phyloP scores from a whole-genome alignment of 2,888 invertebrate genomes.

The Megastigmus dorsalis region DNA sequence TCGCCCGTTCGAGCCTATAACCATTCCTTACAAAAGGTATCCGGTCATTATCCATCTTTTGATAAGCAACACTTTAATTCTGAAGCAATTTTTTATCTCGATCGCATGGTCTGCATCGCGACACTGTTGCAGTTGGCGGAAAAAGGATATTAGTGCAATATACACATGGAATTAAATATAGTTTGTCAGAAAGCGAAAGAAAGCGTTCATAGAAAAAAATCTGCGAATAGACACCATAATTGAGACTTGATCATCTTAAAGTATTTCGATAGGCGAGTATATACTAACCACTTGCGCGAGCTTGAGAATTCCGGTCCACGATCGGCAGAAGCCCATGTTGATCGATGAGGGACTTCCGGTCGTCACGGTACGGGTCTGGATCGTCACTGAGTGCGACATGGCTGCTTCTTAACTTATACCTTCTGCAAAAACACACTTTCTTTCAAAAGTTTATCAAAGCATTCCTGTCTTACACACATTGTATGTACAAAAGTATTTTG shows the following conservation, averaged over 20 bases:
- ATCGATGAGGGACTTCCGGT: conserved; percentile 85
- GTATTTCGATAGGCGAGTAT: neutral
- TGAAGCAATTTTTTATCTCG: neutral
- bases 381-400: conserved; percentile 93
- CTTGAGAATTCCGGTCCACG: conserved; percentile 87
- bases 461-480: no score
- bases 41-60: neutral
- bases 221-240: conserved; percentile 8
- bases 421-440: neutral
- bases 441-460: neutral
- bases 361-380: conserved; percentile 83
- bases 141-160: neutral
- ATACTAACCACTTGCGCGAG: conserved; percentile 83
- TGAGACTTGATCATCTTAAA: no score
- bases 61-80: neutral
- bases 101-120: no score
- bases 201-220: conserved; percentile 34
- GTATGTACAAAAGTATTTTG: neutral
- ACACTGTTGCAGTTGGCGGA: no score
- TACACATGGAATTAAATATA: neutral
- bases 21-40: no score
- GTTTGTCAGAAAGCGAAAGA: conserved; percentile 11
- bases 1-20: no score
- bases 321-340: conserved; percentile 88
- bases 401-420: neutral